Conservation (phyloP, 1,140 invertebrate species). For the Aphelenchoides fujianensis region DNA sequence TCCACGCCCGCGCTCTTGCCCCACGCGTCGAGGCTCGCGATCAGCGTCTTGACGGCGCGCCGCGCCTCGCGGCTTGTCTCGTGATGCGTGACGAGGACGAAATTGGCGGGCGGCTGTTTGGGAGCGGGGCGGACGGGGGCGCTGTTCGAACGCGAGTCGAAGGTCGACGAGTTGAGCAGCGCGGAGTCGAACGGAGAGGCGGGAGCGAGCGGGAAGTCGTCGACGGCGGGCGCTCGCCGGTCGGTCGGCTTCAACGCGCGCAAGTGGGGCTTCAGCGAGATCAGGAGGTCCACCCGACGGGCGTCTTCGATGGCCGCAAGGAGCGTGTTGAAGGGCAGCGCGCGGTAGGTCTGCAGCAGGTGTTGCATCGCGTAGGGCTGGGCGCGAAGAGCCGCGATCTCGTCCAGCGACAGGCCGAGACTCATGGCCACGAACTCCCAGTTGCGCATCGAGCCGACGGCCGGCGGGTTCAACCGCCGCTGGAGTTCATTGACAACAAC, state of each 20-base stretch:
- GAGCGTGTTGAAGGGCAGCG: conserved; percentile 13
- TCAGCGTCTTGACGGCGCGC: neutral
- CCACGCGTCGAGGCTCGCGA: conserved; percentile 7
- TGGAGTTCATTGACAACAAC: conserved; percentile 9
- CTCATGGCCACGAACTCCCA: conserved; percentile 32
- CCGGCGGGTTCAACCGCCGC: conserved; percentile 19
- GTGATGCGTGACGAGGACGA: conserved; percentile 16
- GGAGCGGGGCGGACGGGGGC: neutral
- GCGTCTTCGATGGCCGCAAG: conserved; percentile 14
- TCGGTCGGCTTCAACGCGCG: neutral
- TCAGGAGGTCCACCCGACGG: conserved; percentile 30
- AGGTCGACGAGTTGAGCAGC: conserved; percentile 19
- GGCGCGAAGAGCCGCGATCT: conserved; percentile 9
- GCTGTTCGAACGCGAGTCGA: neutral
- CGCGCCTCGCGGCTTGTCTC: neutral
- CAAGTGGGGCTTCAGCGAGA: conserved; percentile 14
- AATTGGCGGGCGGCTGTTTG: neutral
- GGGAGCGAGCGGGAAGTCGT: no score
- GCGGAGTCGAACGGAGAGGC: no score
- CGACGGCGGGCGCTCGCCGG: no score
- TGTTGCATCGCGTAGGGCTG: neutral
- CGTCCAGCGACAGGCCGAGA: neutral
- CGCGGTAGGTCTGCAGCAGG: conserved; percentile 20
- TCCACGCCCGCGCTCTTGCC: neutral
- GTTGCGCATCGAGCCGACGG: conserved; percentile 34